Evolutionary conservation across 2,888 invertebrate genomes (phyloP).

Genomic region (Nymphalis polychloros): DNA sequence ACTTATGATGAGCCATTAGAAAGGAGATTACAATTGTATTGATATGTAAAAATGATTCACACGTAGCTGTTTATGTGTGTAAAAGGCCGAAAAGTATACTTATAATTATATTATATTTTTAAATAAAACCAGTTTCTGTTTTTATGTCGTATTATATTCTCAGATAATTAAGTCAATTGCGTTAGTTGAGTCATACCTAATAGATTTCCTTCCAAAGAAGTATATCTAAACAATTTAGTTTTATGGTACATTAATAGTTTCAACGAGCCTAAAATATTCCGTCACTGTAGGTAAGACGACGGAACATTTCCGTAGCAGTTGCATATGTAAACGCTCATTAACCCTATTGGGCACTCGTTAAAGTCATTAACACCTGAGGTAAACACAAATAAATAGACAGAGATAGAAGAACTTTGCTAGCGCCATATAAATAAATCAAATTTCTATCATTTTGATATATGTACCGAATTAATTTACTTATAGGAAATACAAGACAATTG

Average conservation of each 20-base stretch:
- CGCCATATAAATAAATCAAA: background rate
- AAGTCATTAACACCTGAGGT: slow-evolving; percentile 52
- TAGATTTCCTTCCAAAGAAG: background rate
- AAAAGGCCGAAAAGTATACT: background rate
- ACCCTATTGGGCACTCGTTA: slow-evolving; percentile 40
- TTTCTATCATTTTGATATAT: background rate
- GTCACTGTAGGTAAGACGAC: slow-evolving; percentile 2
- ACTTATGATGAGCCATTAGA: slow-evolving; percentile 76
- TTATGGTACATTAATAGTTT: slow-evolving; percentile 5
- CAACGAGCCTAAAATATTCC: slow-evolving; percentile 7
- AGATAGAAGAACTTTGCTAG: slow-evolving; percentile 21
- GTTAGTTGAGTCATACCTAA: slow-evolving; percentile 2
- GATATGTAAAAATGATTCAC: slow-evolving; percentile 58
- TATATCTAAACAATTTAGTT: slow-evolving; percentile 5
- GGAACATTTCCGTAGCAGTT: slow-evolving; percentile 30
- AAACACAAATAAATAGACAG: slow-evolving; percentile 47
- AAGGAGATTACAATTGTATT: slow-evolving; percentile 75
- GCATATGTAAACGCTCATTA: slow-evolving; percentile 43
- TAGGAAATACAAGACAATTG: background rate
- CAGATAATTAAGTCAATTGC: background rate
- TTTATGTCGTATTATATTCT: background rate
- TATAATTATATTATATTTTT: background rate
- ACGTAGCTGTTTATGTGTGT: slow-evolving; percentile 58
- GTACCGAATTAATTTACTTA: background rate
- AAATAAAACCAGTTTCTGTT: background rate